These are phyloP conservation scores for Apostichopus japonicus DNA, from an alignment of 35 echinoderm and acorn worm genomes.

Conservation along the genomic window DNA sequence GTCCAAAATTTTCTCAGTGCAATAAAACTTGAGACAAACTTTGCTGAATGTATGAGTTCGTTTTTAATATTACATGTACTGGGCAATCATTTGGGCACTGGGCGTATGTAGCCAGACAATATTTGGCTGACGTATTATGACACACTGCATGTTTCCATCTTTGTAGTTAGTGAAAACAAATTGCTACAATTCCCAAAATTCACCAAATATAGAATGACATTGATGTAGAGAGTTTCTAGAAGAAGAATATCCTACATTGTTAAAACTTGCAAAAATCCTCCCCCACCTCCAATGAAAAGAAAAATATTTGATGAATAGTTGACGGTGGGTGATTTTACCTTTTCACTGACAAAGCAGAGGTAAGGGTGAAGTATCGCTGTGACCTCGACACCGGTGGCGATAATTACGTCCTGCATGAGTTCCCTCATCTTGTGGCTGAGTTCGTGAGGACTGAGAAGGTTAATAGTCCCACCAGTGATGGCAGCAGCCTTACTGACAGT, in stretches of 20 bases:
- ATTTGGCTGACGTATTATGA: not conserved
- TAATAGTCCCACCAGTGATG: slow-evolving; percentile 78
- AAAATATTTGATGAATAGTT: too few species aligned
- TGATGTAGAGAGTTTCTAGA: too few species aligned
- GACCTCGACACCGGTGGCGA: slow-evolving; percentile 83
- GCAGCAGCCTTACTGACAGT: slow-evolving; percentile 73
- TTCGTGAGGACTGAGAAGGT: slow-evolving; percentile 89
- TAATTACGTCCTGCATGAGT: slow-evolving; percentile 71
- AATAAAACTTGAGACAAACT: too few species aligned
- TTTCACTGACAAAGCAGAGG: slow-evolving; percentile 74
- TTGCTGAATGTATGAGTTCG: too few species aligned
- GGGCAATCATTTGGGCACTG: too few species aligned
- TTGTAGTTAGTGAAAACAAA: not conserved
- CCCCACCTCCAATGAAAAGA: too few species aligned
- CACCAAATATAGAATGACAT: not conserved
- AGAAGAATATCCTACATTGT: too few species aligned
- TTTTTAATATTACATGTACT: too few species aligned
- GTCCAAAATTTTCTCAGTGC: too few species aligned
- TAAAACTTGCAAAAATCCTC: too few species aligned
- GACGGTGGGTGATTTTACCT: not conserved
- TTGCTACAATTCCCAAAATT: not conserved
- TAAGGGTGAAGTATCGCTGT: slow-evolving; percentile 77
- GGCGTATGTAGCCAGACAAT: too few species aligned
- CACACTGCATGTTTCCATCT: not conserved
- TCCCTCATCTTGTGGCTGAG: slow-evolving; percentile 78